Evolutionary conservation across 2,888 invertebrate species (phyloP), one percentile per base, ranked within the genome.

Genomic region (Stenolophus ochropezus): DNA sequence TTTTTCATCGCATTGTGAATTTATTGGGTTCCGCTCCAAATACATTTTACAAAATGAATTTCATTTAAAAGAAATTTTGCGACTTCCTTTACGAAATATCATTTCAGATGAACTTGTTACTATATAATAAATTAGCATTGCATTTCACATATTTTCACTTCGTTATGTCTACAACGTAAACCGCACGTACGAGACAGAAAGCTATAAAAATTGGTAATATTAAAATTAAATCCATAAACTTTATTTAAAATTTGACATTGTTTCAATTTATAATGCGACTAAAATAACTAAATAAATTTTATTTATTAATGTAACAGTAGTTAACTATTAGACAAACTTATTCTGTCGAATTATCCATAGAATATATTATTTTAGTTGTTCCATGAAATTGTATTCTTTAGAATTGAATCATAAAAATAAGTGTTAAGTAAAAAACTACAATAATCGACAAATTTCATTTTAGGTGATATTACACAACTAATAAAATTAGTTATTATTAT

Each of bases 11-110:
- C 21, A 3, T 25, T 25, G 2, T 61, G 61, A 61, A 61, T 25
- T 23, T 61, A 61, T 61, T 25, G 61, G 16, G 61, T 61, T 61
- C 61, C 61, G 61, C 61, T 61, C 61, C 61, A 27, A 61, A 61
- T 23, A 61, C 1, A 5, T 61, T 61, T 23, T 11, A 61, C 21
- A 61, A 14, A 14, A 23, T 23, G 1, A 21, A 11, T 25, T 27
- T 61, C 5, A 61, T 21, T 23, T 25, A 21, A 25, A 61, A 61
- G 56, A 20, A 11, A 61, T 56, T 61, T 61, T 27, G 27, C 25
- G 61, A 27, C 27, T 61, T 61, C 61, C 23, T n/a, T 61, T 61
- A 27, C 61, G 61, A 61, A 61, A 61, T 61, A n/a, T 3, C 14
- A 27, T 23, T 25, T 61, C 27, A 61, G 56, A 56, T 21, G 20